Conservation (phyloP, 2,888 invertebrate genomes). For the Zelleria hepariella region DNA sequence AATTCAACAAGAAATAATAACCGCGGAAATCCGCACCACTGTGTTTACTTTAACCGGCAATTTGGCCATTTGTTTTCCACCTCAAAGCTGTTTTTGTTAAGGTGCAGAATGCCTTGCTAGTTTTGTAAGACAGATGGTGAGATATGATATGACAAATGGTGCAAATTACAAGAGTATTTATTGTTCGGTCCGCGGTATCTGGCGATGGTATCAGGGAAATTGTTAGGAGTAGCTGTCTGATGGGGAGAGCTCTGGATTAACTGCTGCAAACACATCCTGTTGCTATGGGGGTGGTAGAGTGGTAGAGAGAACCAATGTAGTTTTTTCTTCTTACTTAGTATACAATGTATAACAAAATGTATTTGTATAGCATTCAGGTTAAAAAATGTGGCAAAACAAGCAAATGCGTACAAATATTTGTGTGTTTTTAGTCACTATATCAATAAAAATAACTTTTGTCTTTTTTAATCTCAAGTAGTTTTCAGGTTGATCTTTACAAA, state of each 20-base stretch:
- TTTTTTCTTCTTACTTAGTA: too few species aligned
- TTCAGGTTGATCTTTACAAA: too few species aligned
- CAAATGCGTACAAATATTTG: too few species aligned
- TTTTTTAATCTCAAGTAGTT: too few species aligned
- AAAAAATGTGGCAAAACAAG: too few species aligned
- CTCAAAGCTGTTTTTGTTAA: background rate
- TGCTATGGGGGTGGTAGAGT: too few species aligned
- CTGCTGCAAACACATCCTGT: background rate
- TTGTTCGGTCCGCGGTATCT: slow-evolving; percentile 15
- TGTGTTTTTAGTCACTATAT: too few species aligned
- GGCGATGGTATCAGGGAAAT: slow-evolving; percentile 15
- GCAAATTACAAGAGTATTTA: slow-evolving; percentile 18
- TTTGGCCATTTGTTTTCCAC: background rate
- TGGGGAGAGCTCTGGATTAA: background rate
- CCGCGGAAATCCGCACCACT: slow-evolving; percentile 1
- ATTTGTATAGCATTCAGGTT: too few species aligned
- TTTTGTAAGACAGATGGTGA: slow-evolving; percentile 4
- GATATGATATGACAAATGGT: slow-evolving; percentile 34
- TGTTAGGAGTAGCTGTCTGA: slow-evolving; percentile 6
- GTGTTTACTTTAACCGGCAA: background rate
- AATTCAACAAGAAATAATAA: slow-evolving; percentile 5
- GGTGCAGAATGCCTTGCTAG: background rate
- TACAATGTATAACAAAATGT: too few species aligned
- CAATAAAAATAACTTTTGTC: too few species aligned
- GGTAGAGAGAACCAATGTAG: too few species aligned